Conservation (phyloP, 2,888 invertebrate species). For the Tenthredo notha region DNA sequence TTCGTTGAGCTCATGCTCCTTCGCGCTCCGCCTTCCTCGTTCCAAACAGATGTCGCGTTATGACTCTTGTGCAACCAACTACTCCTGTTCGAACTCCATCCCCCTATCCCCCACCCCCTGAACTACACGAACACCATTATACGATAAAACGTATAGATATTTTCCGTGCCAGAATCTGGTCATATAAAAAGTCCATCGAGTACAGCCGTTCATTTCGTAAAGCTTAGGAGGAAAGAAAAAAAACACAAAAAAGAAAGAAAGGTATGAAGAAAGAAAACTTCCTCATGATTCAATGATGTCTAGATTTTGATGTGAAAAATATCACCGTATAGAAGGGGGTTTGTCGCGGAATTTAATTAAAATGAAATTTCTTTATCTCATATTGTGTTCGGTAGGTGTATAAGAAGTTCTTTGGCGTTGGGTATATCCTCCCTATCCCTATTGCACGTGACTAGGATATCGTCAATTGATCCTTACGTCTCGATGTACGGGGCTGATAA, state of each 20-base stretch:
- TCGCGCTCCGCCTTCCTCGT: slow-evolving; percentile 59
- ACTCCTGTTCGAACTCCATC: slow-evolving; percentile 54
- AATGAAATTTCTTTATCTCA: background rate
- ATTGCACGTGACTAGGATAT: slow-evolving; percentile 24
- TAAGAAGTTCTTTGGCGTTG: background rate
- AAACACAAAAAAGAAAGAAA: background rate
- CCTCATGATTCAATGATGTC: background rate
- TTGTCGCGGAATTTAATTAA: background rate
- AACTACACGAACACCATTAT: background rate
- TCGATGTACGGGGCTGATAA: slow-evolving; percentile 4
- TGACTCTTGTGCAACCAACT: slow-evolving; percentile 67
- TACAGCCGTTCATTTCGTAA: slow-evolving; percentile 19
- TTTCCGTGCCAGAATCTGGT: slow-evolving; percentile 52
- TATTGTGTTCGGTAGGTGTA: background rate
- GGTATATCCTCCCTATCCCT: background rate
- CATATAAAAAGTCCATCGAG: slow-evolving; percentile 64
- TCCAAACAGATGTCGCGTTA: slow-evolving; percentile 72
- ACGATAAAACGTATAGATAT: slow-evolving; percentile 3
- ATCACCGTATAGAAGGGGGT: no score
- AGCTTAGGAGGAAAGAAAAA: background rate
- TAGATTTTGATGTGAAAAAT: no score
- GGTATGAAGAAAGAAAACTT: background rate
- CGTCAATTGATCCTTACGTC: slow-evolving; percentile 32
- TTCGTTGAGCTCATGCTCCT: slow-evolving; percentile 36
- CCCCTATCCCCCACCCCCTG: no score